Evolutionary conservation across 1,140 invertebrate species (phyloP).

Genomic region (Trinorchestia longiramus): DNA sequence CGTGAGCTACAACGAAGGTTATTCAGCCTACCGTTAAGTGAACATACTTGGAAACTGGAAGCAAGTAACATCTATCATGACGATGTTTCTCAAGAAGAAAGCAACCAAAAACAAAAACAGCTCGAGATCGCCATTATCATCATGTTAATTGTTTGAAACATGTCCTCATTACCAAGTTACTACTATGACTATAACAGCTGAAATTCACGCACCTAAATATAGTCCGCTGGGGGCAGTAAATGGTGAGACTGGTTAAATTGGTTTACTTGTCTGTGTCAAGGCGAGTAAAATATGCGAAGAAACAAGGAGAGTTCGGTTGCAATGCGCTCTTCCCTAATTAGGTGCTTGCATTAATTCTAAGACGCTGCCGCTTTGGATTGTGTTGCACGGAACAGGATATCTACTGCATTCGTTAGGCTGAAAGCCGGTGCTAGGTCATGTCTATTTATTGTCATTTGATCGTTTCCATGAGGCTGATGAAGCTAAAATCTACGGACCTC

Average conservation of each 20-base stretch:
- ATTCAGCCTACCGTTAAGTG: neutral
- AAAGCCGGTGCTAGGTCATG: neutral
- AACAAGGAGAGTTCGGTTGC: neutral
- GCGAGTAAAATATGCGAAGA: neutral
- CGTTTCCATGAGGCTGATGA: neutral
- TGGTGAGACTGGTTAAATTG: neutral
- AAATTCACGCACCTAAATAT: neutral
- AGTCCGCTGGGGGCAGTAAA: neutral
- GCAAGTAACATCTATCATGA: neutral
- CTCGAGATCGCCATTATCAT: neutral
- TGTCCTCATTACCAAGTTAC: neutral
- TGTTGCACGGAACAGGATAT: neutral
- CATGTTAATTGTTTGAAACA: neutral
- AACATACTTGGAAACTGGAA: neutral
- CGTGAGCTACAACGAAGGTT: neutral
- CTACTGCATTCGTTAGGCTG: neutral
- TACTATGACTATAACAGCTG: neutral
- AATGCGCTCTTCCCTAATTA: neutral
- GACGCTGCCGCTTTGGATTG: neutral
- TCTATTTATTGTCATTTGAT: neutral
- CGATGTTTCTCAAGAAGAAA: neutral
- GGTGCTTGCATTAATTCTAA: constrained; percentile 1
- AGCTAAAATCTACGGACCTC: neutral
- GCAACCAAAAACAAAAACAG: neutral
- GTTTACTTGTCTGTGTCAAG: neutral